Evolutionary conservation across 1,140 invertebrate species (phyloP).

Genomic region (Fopius arisanus): DNA sequence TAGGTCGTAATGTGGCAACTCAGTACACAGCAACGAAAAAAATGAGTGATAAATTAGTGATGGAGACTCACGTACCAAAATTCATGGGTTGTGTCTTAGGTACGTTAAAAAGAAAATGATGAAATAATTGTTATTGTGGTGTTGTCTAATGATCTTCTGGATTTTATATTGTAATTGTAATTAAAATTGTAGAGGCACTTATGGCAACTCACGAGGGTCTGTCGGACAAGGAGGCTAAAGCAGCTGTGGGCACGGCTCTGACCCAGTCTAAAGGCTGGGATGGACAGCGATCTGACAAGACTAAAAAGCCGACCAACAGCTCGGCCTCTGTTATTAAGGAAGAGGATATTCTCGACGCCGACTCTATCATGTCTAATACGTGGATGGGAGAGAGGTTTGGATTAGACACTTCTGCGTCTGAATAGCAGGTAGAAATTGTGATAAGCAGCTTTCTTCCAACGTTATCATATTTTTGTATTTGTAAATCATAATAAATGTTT

Average conservation of each 20-base stretch:
- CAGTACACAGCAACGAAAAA: not conserved
- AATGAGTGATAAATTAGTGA: not conserved
- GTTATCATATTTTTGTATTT: no score
- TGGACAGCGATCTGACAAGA: not conserved
- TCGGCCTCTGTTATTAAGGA: not conserved
- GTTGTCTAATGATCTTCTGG: no score
- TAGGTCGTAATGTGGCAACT: not conserved
- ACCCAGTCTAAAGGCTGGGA: not conserved
- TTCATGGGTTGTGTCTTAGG: not conserved
- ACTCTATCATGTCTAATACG: not conserved
- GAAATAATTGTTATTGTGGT: not conserved
- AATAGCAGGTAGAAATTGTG: not conserved
- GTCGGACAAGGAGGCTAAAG: not conserved
- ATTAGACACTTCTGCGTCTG: not conserved
- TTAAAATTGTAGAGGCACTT: not conserved
- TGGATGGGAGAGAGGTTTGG: not conserved
- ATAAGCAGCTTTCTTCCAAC: not conserved
- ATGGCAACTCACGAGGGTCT: not conserved
- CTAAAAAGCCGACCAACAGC: not conserved
- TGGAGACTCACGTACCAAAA: not conserved
- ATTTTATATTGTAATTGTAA: not conserved
- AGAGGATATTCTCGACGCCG: not conserved
- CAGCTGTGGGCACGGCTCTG: not conserved
- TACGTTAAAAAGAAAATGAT: no score
- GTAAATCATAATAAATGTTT: not conserved